Conservation (phyloP, 2,888 invertebrate genomes). For the Serripes groenlandicus region DNA sequence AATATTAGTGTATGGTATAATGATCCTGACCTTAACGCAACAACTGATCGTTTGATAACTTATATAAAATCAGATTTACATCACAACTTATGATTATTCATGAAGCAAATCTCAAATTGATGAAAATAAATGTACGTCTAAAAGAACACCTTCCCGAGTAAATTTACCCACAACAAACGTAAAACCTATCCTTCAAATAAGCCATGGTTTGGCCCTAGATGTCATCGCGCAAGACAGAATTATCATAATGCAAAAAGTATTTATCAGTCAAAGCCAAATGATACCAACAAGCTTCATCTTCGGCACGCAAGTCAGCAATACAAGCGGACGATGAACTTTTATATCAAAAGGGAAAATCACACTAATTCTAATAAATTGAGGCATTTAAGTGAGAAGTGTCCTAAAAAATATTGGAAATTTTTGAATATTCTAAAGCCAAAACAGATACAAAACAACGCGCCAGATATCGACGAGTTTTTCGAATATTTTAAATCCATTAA, state of each 20-base stretch:
- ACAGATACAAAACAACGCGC: neutral
- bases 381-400: constrained; percentile 8
- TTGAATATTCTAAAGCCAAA: constrained; percentile 26
- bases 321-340: constrained; percentile 23
- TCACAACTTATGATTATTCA: too few species aligned
- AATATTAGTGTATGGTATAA: too few species aligned
- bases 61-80: too few species aligned
- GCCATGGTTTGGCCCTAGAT: constrained; percentile 37
- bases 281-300: neutral
- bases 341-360: constrained; percentile 10
- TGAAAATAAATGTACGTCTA: too few species aligned
- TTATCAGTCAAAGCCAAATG: neutral
- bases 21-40: too few species aligned
- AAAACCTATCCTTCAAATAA: constrained; percentile 8
- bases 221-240: constrained; percentile 6
- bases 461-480: constrained; percentile 10
- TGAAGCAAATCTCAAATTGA: too few species aligned
- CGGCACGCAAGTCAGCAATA: constrained; percentile 19
- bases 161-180: too few species aligned
- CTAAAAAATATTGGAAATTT: constrained; percentile 35
- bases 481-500: constrained; percentile 27
- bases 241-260: constrained; percentile 22
- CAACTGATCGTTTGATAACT: too few species aligned
- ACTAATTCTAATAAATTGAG: constrained; percentile 9
- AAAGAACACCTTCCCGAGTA: too few species aligned